These are phyloP conservation scores for Petrocephalus zakoni DNA, from an alignment of 2,113 vertebrate genomes.

Conservation along the genomic window DNA sequence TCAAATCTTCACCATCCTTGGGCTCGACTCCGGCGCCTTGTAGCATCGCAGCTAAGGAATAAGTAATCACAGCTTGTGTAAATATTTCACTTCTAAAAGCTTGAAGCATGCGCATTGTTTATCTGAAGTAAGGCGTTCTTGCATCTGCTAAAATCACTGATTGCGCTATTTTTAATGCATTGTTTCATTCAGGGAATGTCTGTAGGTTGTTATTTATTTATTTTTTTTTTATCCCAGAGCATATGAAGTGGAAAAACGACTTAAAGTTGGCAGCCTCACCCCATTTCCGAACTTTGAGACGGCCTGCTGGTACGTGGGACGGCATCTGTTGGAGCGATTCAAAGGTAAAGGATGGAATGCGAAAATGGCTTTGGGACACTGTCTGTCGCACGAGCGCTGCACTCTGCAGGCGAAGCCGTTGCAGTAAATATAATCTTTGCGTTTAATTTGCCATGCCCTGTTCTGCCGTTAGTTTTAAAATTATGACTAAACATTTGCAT, in stretches of 20 bases:
- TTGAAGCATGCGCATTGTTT: constrained; percentile 23
- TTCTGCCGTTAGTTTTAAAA: background rate
- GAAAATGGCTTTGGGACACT: background rate
- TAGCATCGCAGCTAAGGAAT: background rate
- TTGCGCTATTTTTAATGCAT: constrained; percentile 20
- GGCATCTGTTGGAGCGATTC: constrained; percentile 85
- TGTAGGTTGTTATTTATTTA: constrained; percentile 9
- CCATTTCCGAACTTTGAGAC: constrained; percentile 95
- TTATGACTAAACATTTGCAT: background rate
- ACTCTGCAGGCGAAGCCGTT: background rate
- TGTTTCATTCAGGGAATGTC: constrained; percentile 18
- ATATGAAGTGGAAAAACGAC: constrained; percentile 89
- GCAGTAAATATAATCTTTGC: background rate
- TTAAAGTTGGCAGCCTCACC: constrained; percentile 86
- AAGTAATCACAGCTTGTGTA: constrained; percentile 27
- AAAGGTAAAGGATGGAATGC: constrained; percentile 70
- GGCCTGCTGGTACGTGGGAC: constrained; percentile 93
- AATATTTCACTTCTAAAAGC: constrained; percentile 25
- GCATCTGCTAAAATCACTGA: constrained; percentile 27
- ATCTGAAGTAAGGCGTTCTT: constrained; percentile 27
- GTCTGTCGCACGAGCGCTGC: background rate
- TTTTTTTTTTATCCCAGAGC: constrained; percentile 70
- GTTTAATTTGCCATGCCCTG: background rate
- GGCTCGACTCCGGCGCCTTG: background rate
- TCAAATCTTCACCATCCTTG: constrained; percentile 5